Evolutionary conservation across 2,113 vertebrate genomes (phyloP), one percentile per base, ranked within the genome.

Genomic region (Glaucomys volans): DNA sequence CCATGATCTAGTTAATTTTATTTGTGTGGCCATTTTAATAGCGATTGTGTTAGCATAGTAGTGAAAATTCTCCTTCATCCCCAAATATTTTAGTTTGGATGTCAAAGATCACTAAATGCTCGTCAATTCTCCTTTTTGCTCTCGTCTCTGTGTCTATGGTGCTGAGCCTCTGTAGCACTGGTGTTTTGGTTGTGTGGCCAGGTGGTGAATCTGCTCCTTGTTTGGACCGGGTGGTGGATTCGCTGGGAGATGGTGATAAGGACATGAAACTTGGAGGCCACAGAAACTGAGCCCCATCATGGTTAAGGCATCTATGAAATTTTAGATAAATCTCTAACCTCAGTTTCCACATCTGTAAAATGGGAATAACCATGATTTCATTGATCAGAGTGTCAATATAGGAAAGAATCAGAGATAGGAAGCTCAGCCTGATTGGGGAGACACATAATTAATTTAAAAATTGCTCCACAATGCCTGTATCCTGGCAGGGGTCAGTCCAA

Each of bases 11-110:
- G 71, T 81, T 91, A 37, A 93, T 77, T 83, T 95, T 91, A 66
- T 94, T 91, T 92, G 59, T 90, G 71, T 83, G 90, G 64, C 42
- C 91, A 89, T 69, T 93, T 72, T n/a, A 40, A 47, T 75, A 87
- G 52, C 50, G 72, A 88, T 88, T 89, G 80, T 54, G 35, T 52
- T 94, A 92, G 71, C 85, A 85, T 59, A 30, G 52, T 94, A 92
- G 71, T 62, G 47, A 85, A 62, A 93, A 77, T 96, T 82, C 84
- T 79, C n/a, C 54, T 81, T 80, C 67, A 66, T 32, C 14, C 47
- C n/a, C 26, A 66, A 52, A 75, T 47, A 76, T 54, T 92, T 75
- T 94, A 37, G 47, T 69, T 52, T 83, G 50, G 22, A 16, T 81
- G 14, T 76, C 57, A 59, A 69, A 89, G 26, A 20, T 22, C 77